A percentile compares a stretch with the other conserved stretches of the same genome.
These are phyloP conservation scores for Petrocephalus schoutedeni DNA, from an alignment of 2,797 vertebrate species.

Conservation along the genomic window DNA sequence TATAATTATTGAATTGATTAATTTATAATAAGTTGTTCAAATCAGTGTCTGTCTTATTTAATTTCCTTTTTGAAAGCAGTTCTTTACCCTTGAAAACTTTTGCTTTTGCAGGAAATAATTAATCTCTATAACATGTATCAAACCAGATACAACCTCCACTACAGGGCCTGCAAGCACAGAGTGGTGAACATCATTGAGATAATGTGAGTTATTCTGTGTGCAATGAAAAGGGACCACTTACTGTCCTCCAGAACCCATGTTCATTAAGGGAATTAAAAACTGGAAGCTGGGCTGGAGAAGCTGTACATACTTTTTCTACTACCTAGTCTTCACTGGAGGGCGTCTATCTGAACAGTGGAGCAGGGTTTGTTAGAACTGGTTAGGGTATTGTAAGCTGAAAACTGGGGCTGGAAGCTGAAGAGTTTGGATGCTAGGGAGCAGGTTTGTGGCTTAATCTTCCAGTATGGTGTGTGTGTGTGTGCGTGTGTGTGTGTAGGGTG, in stretches of 20 bases:
- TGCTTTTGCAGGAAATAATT: slow-evolving; percentile 73
- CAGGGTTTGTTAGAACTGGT: too few species aligned
- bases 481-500: too few species aligned
- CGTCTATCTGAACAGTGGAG: too few species aligned
- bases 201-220: slow-evolving; percentile 70
- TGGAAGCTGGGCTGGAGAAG: background rate
- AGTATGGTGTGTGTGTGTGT: too few species aligned
- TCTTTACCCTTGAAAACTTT: background rate
- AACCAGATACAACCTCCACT: slow-evolving; percentile 80
- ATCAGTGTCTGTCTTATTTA: background rate
- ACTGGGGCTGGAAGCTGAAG: too few species aligned
- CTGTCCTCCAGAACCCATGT: background rate
- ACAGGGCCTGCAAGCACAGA: slow-evolving; percentile 89
- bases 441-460: too few species aligned
- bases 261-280: background rate
- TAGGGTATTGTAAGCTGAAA: too few species aligned
- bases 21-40: background rate
- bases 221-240: background rate
- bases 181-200: slow-evolving; percentile 81
- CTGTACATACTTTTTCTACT: too few species aligned
- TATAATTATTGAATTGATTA: background rate
- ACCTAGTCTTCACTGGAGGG: too few species aligned
- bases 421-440: too few species aligned
- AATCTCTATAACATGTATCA: slow-evolving; percentile 96
- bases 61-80: background rate